These are phyloP conservation scores for Oryzias melastigma DNA, from an alignment of 2,113 vertebrate genomes.

Conservation along the genomic window DNA sequence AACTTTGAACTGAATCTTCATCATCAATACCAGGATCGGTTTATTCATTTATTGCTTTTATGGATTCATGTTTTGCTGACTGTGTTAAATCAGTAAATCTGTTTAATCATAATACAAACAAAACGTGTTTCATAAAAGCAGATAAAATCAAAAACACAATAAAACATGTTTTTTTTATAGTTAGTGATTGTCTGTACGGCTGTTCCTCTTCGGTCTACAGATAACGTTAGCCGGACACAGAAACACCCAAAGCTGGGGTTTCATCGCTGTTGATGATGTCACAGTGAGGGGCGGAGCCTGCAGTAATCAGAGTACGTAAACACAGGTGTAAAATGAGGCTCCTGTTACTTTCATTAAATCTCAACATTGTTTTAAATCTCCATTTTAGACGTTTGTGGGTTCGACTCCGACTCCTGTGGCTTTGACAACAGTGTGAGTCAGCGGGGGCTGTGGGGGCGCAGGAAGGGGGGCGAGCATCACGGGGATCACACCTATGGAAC, in stretches of 20 bases:
- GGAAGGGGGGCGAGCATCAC: constrained; percentile 46
- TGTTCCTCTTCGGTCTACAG: constrained; percentile 33
- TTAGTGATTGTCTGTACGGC: no score
- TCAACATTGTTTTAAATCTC: background rate
- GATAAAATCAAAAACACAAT: no score
- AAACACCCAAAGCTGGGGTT: constrained; percentile 57
- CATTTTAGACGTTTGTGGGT: constrained; percentile 66
- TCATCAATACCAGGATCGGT: background rate
- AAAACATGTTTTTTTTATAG: no score
- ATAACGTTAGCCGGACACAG: constrained; percentile 63
- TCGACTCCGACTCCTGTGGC: constrained; percentile 67
- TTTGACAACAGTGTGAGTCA: constrained; percentile 58
- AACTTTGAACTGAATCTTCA: background rate
- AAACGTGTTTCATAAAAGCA: no score
- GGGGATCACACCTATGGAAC: constrained; percentile 75
- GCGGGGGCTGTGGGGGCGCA: constrained; percentile 52
- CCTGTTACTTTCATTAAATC: background rate
- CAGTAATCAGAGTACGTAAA: constrained; percentile 49
- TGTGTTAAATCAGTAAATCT: no score
- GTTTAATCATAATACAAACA: no score
- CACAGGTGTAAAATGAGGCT: background rate
- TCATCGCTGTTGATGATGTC: constrained; percentile 77
- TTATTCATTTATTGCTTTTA: background rate
- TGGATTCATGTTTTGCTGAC: no score
- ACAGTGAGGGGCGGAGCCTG: constrained; percentile 69